Base-by-base conservation (phyloP, 2,888 invertebrate species). In the Athalia circularis region DNA sequence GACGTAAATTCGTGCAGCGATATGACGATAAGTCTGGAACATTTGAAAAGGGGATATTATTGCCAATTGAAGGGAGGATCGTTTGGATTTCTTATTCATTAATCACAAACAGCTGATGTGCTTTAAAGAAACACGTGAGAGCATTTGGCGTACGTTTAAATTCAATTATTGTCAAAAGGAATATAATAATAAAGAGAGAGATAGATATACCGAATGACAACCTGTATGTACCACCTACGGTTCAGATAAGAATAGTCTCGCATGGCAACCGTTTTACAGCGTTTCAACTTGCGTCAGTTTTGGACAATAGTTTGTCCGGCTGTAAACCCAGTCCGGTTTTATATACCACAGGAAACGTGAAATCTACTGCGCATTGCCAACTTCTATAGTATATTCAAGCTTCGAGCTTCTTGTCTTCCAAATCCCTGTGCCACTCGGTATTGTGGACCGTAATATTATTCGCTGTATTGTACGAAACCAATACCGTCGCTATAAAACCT, bases 141-240 rank as follows among this genome's bases (percentile, higher is more conserved):
- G 70, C 61, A 67, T 72, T 47, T 62, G 62, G 59, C 77, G 67
- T 70, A 77, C 52, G 50, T 62, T 61, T 77, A 77, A 70, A 77
- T 77, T 77, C 70, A 62, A 62, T 65, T 76, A 72, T 61, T 45
- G 59, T 57, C 29, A 43, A 70, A 43, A 72, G 59, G 47, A 43
- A 29, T 11, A 68, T 7, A 43, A 29, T 1, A 11, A 48, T 50
- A 50, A 3, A 13, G 64, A 43, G 29, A 43, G 64, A 43, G 8
- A 11, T 5, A 59, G n/a, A 59, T 11, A 11, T n/a, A 59, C n/a
- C 11, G 59, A 11, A n/a, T 5, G 59, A 59, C 11, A 65, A 54
- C 54, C 54, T 54, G 68, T 54, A 11, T 29, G n/a, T 54, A 54
- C 29, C 29, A 29, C 52, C 8, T 43, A 68, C 68, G 50, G 50